Conservation (phyloP, 2,888 invertebrate species). For the Vanessa cardui region DNA sequence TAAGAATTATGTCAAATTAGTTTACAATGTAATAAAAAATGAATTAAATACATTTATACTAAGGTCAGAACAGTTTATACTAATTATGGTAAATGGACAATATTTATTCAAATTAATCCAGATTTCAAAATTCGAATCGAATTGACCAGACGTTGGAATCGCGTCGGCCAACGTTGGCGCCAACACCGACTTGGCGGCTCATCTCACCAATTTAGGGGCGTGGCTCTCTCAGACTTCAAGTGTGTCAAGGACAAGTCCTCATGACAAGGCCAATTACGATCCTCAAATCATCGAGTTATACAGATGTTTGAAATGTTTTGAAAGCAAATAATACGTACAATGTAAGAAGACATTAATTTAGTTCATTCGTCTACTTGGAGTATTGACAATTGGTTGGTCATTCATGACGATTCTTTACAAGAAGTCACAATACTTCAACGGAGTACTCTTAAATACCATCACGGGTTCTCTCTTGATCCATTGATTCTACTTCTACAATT, state of each 20-base stretch:
- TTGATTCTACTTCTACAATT: too few species aligned
- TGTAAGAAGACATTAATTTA: neutral
- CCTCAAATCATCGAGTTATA: neutral
- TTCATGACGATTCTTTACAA: too few species aligned
- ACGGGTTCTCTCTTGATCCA: too few species aligned
- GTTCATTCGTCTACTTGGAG: neutral
- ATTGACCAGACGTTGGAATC: neutral
- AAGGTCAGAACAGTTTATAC: too few species aligned
- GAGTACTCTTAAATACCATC: too few species aligned
- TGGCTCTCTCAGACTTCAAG: slow-evolving; percentile 21
- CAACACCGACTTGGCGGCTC: neutral
- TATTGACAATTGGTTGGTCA: neutral
- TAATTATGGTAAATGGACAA: too few species aligned
- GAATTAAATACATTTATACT: too few species aligned
- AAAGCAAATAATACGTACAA: neutral
- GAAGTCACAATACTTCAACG: too few species aligned
- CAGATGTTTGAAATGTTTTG: slow-evolving; percentile 8
- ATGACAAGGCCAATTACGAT: slow-evolving; percentile 4
- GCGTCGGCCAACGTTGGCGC: neutral
- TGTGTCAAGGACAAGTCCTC: slow-evolving; percentile 21
- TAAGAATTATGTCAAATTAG: too few species aligned
- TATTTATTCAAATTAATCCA: neutral
- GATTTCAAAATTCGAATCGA: neutral
- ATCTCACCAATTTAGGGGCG: slow-evolving; percentile 20
- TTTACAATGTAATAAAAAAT: too few species aligned